phyloP scores from a whole-genome alignment of 2,888 invertebrate species.

The Unio delphinus region DNA sequence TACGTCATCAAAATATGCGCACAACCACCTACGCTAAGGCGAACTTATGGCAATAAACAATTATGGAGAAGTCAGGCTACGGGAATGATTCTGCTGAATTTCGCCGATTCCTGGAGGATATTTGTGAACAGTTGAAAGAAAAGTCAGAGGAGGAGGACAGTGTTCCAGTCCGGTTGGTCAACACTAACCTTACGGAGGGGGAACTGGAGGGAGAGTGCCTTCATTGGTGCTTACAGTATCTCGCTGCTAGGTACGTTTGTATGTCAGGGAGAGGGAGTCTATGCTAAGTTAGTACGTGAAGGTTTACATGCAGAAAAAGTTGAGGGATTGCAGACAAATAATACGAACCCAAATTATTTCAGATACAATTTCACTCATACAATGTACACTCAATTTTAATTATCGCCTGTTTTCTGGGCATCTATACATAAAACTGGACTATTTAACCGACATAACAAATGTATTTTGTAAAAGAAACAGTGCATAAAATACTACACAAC shows the following conservation, averaged over 20 bases:
- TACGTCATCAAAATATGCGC: conserved; percentile 44
- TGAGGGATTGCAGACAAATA: no score
- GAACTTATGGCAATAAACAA: conserved; percentile 38
- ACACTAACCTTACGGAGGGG: conserved; percentile 41
- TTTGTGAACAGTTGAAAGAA: conserved; percentile 49
- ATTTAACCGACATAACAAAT: no score
- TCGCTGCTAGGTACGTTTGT: conserved; percentile 48
- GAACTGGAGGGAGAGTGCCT: conserved; percentile 66
- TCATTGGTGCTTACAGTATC: conserved; percentile 63
- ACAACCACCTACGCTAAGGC: conserved; percentile 49
- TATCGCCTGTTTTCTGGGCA: no score
- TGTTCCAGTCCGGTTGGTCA: conserved; percentile 42
- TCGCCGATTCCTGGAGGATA: conserved; percentile 51
- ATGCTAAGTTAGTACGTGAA: no score
- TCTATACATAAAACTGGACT: no score
- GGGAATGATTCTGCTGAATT: conserved; percentile 44
- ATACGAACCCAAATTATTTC: no score
- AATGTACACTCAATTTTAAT: no score
- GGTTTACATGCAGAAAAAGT: no score
- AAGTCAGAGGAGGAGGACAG: conserved; percentile 42
- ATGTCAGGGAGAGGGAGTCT: no score
- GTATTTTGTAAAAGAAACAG: no score
- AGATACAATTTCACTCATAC: no score
- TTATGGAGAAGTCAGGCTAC: conserved; percentile 48
- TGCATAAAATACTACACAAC: no score